Conservation (phyloP, 2,113 vertebrate genomes). For the Ardeotis arabs region DNA sequence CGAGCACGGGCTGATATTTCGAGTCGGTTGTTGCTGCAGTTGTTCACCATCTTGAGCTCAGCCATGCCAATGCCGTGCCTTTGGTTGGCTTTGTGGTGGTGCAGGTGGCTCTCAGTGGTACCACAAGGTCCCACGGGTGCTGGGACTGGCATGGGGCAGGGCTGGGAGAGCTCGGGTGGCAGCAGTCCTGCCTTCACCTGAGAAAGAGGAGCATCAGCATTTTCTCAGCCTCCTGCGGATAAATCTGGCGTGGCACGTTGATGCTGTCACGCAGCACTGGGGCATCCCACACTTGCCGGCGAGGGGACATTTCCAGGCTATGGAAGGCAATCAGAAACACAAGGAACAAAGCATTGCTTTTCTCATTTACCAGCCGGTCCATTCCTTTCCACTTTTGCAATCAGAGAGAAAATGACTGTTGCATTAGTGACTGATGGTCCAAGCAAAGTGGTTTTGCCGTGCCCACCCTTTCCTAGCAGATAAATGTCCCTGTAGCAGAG, state of each 20-base stretch:
- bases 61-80: rapidly evolving
- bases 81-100: too few relatives aligned
- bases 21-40: background rate
- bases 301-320: too few relatives aligned
- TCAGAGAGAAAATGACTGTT: too few relatives aligned
- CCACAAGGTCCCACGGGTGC: rapidly evolving
- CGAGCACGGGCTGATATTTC: rapidly evolving
- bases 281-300: rapidly evolving
- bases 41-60: background rate
- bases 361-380: too few relatives aligned
- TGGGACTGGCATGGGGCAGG: background rate
- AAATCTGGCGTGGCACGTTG: rapidly evolving
- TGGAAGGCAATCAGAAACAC: too few relatives aligned
- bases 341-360: too few relatives aligned
- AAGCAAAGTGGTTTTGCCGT: too few relatives aligned
- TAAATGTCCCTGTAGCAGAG: too few relatives aligned
- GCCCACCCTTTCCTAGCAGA: too few relatives aligned
- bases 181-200: background rate
- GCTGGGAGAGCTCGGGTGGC: background rate
- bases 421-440: too few relatives aligned
- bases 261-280: background rate
- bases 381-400: too few relatives aligned
- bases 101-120: background rate
- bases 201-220: rapidly evolving
- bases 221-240: background rate